These are phyloP conservation scores for Rattus norvegicus DNA, from an alignment of 2,113 vertebrate species.

Conservation along the genomic window GRCr8 NC_086030.1:49796501-49797000, in stretches of 20 bases:
- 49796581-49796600: accelerated
- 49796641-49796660: accelerated
- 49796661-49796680: neutral
- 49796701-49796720: too few species aligned
- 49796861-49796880: neutral
- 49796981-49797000: slow-evolving; percentile 73
- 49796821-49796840: accelerated
- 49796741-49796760: neutral
- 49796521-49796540: neutral
- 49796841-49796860: accelerated
- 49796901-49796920: slow-evolving; percentile 5
- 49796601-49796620: neutral
- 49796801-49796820: neutral
- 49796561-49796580: accelerated
- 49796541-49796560: neutral
- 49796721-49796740: too few species aligned
- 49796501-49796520: too few species aligned
- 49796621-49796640: neutral
- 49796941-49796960: slow-evolving; percentile 46
- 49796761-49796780: neutral
- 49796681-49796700: neutral
- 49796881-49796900: slow-evolving; percentile 60
- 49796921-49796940: neutral
- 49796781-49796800: neutral
- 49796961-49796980: slow-evolving; percentile 73